Conservation (phyloP, 2,888 invertebrate species). For the Luperina nickerlii region DNA sequence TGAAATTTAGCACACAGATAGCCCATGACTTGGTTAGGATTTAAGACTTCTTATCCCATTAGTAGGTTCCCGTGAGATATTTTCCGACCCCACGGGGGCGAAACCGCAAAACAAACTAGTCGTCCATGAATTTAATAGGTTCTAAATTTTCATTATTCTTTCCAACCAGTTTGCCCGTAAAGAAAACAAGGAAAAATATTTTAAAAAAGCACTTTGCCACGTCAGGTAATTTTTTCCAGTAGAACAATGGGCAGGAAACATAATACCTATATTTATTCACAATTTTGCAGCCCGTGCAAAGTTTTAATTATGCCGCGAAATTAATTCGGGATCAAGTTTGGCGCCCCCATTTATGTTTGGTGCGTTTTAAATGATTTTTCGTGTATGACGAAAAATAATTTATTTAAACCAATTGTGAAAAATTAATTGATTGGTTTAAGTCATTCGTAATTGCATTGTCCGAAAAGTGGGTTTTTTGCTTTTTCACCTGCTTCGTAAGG, state of each 20-base stretch:
- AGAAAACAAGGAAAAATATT: not conserved
- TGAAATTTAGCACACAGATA: no score
- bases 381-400: conserved; percentile 27
- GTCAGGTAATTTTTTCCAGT: not conserved
- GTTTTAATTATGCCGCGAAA: conserved; percentile 80
- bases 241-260: conserved; percentile 38
- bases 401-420: not conserved
- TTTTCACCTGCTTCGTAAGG: not conserved
- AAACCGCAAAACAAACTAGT: not conserved
- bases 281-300: conserved; percentile 70
- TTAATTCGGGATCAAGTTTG: conserved; percentile 77
- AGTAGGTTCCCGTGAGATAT: not conserved
- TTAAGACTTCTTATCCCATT: no score
- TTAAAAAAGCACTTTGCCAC: conserved; percentile 25
- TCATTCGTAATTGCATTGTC: not conserved
- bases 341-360: conserved; percentile 51
- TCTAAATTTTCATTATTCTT: not conserved
- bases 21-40: no score
- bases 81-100: no score
- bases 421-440: conserved; percentile 16
- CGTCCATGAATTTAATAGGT: no score
- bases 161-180: not conserved
- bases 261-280: conserved; percentile 60
- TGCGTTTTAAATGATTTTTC: conserved; percentile 56
- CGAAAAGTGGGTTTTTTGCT: not conserved